These are phyloP conservation scores for Rutilus rutilus DNA, from an alignment of 2,113 vertebrate genomes.

Conservation along the genomic window DNA sequence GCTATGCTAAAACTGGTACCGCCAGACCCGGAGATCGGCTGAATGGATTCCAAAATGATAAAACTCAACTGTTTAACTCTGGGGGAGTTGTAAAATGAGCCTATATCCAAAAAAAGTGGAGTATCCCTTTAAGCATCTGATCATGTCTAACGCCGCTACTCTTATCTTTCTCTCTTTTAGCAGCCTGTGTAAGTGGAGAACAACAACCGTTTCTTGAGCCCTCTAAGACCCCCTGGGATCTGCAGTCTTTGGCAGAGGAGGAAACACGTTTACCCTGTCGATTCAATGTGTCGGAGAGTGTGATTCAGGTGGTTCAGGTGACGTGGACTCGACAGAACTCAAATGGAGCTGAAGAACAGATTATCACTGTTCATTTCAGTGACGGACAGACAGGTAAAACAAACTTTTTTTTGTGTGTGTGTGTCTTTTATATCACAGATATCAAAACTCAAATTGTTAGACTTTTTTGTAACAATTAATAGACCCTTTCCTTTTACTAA, in stretches of 20 bases:
- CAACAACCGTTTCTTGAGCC: constrained; percentile 53
- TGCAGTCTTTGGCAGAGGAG: constrained; percentile 64
- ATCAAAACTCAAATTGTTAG: neutral
- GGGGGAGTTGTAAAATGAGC: too few relatives aligned
- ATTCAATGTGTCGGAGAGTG: constrained; percentile 22
- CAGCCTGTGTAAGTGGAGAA: constrained; percentile 51
- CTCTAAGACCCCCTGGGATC: neutral
- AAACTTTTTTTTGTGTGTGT: neutral
- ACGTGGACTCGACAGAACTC: constrained; percentile 64
- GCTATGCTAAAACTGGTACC: too few relatives aligned
- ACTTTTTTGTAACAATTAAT: neutral
- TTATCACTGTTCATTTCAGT: constrained; percentile 64
- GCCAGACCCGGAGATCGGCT: too few relatives aligned
- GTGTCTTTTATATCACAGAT: neutral
- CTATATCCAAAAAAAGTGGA: too few relatives aligned
- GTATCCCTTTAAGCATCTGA: neutral
- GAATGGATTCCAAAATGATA: too few relatives aligned
- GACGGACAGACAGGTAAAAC: constrained; percentile 70
- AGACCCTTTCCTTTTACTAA: neutral
- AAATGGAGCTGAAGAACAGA: constrained; percentile 62
- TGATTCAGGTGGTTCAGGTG: constrained; percentile 69
- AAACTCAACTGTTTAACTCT: too few relatives aligned
- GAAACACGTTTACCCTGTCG: constrained; percentile 69
- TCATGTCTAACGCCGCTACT: neutral
- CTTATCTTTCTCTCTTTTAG: neutral